Conservation (phyloP, 2,113 vertebrate species). For the Numenius arquata region DNA sequence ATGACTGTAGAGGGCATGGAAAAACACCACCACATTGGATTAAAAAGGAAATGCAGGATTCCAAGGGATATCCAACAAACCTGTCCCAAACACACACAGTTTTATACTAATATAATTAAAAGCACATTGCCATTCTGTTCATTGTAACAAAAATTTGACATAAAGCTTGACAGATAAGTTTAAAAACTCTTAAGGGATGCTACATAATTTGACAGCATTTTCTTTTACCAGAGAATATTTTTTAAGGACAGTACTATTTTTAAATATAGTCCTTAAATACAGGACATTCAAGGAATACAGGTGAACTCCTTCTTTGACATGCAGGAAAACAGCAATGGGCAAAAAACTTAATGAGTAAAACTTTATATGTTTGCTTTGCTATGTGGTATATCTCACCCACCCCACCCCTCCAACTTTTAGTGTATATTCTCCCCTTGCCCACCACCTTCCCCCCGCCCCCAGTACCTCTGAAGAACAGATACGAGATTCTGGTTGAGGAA, state of each 20-base stretch:
- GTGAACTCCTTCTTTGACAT: neutral
- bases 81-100: neutral
- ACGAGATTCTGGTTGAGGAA: no score
- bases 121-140: neutral
- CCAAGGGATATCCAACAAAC: neutral
- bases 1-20: neutral
- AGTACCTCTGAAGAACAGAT: no score
- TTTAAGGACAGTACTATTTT: neutral
- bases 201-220: neutral
- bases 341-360: neutral
- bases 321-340: neutral
- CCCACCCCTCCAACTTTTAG: neutral
- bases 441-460: no score
- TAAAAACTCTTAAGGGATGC: neutral
- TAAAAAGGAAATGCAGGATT: neutral
- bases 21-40: neutral
- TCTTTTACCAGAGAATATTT: neutral
- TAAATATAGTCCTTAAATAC: neutral
- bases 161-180: neutral
- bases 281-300: neutral
- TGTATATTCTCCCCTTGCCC: neutral
- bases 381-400: neutral
- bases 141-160: neutral
- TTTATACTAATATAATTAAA: neutral
- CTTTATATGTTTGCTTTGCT: neutral